phyloP scores from a whole-genome alignment of 2,797 vertebrate species.

The Oryzias dopingdopingensis region DNA sequence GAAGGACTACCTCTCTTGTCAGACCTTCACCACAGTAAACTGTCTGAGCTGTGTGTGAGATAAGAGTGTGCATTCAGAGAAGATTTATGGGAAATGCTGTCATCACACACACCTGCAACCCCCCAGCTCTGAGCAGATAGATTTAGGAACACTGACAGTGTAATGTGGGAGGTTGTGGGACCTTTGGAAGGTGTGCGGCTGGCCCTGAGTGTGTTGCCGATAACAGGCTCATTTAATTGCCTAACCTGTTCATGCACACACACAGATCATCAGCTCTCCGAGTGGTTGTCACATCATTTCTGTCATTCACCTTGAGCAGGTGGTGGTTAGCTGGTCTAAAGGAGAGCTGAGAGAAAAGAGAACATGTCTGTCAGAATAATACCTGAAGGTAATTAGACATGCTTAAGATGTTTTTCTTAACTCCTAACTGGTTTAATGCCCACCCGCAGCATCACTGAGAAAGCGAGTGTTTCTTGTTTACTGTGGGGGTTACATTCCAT shows the following conservation, averaged over 20 bases:
- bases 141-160: constrained; percentile 68
- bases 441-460: too few relatives aligned
- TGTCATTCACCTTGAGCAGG: constrained; percentile 56
- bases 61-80: constrained; percentile 2
- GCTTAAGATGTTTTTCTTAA: too few relatives aligned
- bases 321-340: constrained; percentile 33
- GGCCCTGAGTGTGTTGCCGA: constrained; percentile 66
- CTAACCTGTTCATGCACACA: constrained; percentile 31
- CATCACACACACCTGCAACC: constrained; percentile 9
- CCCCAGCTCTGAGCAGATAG: constrained; percentile 42
- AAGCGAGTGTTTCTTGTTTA: too few relatives aligned
- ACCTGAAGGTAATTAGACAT: too few relatives aligned
- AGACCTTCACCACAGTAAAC: constrained; percentile 31
- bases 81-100: constrained; percentile 33
- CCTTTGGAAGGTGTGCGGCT: constrained; percentile 57
- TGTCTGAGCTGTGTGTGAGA: constrained; percentile 14
- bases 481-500: too few relatives aligned
- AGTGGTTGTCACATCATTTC: constrained; percentile 34
- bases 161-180: constrained; percentile 51
- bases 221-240: constrained; percentile 64
- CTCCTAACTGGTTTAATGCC: too few relatives aligned
- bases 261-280: constrained; percentile 28
- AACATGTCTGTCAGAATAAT: constrained; percentile 10
- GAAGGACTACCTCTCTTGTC: constrained; percentile 44
- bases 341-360: constrained; percentile 34